phyloP scores from a whole-genome alignment of 2,113 vertebrate genomes.

The Emydocephalus ijimae region DNA sequence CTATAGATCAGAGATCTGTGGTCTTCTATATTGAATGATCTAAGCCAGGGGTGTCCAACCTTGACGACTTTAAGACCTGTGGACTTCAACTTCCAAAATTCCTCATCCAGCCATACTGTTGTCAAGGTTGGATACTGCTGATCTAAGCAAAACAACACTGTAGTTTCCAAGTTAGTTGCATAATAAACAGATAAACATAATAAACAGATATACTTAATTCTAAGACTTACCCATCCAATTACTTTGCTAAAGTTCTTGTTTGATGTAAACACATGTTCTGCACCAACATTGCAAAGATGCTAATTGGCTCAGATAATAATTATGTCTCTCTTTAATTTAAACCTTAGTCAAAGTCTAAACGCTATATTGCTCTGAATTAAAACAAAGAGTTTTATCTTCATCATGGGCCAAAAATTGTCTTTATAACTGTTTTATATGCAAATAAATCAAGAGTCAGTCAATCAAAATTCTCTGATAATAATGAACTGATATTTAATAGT shows the following conservation, averaged over 20 bases:
- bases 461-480: neutral
- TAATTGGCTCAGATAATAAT: constrained; percentile 18
- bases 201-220: constrained; percentile 26
- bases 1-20: neutral
- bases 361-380: neutral
- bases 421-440: neutral
- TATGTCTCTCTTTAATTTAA: constrained; percentile 9
- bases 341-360: neutral
- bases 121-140: neutral
- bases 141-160: neutral
- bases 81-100: neutral
- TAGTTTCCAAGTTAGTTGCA: neutral
- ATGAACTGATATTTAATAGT: neutral
- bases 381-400: neutral
- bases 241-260: neutral
- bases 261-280: neutral
- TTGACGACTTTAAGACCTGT: neutral
- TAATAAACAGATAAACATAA: too few species aligned
- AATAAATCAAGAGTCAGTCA: neutral
- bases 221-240: constrained; percentile 12
- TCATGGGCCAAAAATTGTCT: neutral
- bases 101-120: neutral
- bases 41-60: neutral
- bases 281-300: neutral
- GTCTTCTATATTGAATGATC: neutral